A percentile compares a stretch with the other conserved stretches of the same genome.
Evolutionary conservation across 23 tunicate genomes (phyloP).

Genomic region (Phallusia fumigata): DNA sequence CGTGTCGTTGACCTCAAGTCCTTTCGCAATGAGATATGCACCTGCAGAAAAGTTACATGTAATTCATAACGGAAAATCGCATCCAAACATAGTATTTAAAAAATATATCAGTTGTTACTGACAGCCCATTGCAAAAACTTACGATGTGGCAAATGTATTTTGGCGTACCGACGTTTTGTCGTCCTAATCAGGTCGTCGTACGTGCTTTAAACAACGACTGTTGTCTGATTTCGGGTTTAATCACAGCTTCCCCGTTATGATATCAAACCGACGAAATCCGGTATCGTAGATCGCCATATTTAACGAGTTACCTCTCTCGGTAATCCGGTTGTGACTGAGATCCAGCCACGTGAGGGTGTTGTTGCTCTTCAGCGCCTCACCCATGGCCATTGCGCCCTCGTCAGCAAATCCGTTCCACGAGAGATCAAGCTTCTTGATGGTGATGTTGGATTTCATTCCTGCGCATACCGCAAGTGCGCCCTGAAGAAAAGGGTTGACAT

Average conservation of each 20-base stretch:
- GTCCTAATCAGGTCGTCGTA: no score
- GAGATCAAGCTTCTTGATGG: slow-evolving; percentile 59
- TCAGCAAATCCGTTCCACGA: slow-evolving; percentile 83
- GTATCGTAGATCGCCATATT: not conserved
- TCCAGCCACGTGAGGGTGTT: slow-evolving; percentile 72
- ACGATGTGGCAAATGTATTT: no score
- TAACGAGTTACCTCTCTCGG: slow-evolving; percentile 46
- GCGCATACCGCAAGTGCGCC: slow-evolving; percentile 80
- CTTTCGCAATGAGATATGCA: slow-evolving; percentile 36
- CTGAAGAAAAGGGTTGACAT: slow-evolving; percentile 15
- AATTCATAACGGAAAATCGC: no score
- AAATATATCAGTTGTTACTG: no score
- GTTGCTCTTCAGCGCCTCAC: slow-evolving; percentile 66
- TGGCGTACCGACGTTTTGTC: no score
- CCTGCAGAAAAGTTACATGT: slow-evolving; percentile 18
- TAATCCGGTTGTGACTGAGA: slow-evolving; percentile 73
- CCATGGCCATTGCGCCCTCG: slow-evolving; percentile 91
- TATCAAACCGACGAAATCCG: not conserved
- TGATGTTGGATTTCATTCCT: slow-evolving; percentile 78
- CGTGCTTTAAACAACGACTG: not conserved
- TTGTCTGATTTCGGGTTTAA: not conserved
- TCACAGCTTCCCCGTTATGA: not conserved
- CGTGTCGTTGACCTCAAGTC: no score
- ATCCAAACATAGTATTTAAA: no score
- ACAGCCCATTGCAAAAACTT: no score